Evolutionary conservation across 2,113 vertebrate species (phyloP).

Genomic region (Rhabdomys dilectus): DNA sequence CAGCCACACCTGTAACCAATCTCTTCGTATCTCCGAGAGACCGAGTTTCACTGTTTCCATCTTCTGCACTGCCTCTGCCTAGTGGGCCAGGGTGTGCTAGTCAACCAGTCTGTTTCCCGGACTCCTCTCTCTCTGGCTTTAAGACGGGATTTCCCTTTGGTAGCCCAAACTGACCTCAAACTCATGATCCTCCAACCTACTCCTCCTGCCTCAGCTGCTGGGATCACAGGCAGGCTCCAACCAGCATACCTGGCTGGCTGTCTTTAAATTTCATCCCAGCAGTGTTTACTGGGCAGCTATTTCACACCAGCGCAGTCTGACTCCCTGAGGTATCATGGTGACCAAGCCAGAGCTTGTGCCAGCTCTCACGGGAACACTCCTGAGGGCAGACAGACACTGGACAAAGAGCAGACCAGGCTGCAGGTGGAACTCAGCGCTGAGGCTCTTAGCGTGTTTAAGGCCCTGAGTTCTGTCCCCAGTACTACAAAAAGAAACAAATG

Average conservation of each 20-base stretch:
- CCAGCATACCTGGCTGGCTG: neutral
- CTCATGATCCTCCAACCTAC: neutral
- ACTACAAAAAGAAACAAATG: neutral
- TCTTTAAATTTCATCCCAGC: neutral
- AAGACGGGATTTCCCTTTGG: neutral
- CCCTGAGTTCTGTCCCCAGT: neutral
- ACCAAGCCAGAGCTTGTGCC: neutral
- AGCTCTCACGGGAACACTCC: neutral
- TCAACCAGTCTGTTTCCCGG: neutral
- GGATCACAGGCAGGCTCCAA: neutral
- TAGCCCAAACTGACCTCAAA: neutral
- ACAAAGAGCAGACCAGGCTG: neutral
- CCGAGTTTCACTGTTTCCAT: slow-evolving; percentile 75
- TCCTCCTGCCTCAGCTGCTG: neutral
- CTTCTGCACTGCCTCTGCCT: slow-evolving; percentile 29
- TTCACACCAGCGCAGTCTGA: neutral
- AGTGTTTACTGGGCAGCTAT: slow-evolving; percentile 11
- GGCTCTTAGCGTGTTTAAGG: neutral
- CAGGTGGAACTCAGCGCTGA: neutral
- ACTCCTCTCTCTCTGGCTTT: neutral
- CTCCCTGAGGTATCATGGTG: neutral
- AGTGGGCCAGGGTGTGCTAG: neutral
- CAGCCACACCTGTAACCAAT: slow-evolving; percentile 58
- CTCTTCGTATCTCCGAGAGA: slow-evolving; percentile 54
- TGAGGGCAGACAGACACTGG: neutral